Percentiles rank a stretch among this genome's conserved stretches.
Conservation (phyloP, 2,888 invertebrate genomes). For the Zhuqinia jingwanae region DNA sequence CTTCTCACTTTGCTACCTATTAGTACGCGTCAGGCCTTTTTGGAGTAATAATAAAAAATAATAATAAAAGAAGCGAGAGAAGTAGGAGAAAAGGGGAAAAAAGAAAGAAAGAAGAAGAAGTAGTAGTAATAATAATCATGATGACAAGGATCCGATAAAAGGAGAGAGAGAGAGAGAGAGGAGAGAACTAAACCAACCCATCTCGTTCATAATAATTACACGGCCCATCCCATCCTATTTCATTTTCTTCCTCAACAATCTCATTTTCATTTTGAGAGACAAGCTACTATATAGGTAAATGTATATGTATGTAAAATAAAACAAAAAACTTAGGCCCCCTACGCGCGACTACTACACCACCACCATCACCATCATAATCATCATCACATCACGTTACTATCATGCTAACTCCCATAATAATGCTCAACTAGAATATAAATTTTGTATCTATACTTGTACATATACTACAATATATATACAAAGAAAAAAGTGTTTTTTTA, state of each 20-base stretch:
- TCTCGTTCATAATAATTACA: slow-evolving; percentile 78
- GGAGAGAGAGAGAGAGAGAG: slow-evolving; percentile 74
- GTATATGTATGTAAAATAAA: no score
- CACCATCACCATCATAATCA: slow-evolving; percentile 23
- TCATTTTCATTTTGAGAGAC: slow-evolving; percentile 75
- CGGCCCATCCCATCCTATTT: slow-evolving; percentile 78
- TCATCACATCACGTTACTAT: slow-evolving; percentile 17
- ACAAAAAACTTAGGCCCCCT: slow-evolving; percentile 61
- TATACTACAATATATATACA: no score
- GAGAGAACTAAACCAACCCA: slow-evolving; percentile 76
- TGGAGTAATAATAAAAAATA: no score
- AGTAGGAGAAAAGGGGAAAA: slow-evolving; percentile 36
- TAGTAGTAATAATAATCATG: slow-evolving; percentile 72
- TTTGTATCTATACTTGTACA: no score
- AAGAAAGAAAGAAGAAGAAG: no score
- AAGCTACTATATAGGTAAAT: slow-evolving; percentile 36
- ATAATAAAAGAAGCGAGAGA: slow-evolving; percentile 43
- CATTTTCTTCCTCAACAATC: slow-evolving; percentile 75
- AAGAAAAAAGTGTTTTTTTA: slow-evolving; percentile 62
- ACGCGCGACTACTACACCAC: slow-evolving; percentile 61
- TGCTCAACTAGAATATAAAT: slow-evolving; percentile 32
- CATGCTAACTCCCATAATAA: slow-evolving; percentile 34
- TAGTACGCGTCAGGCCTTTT: slow-evolving; percentile 61
- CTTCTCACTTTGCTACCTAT: slow-evolving; percentile 63
- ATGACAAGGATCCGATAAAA: slow-evolving; percentile 77